Evolutionary conservation across 92 coral and sea anemone species (phyloP), one percentile per base, ranked within the genome.

Genomic region (Porites divaricata): DNA sequence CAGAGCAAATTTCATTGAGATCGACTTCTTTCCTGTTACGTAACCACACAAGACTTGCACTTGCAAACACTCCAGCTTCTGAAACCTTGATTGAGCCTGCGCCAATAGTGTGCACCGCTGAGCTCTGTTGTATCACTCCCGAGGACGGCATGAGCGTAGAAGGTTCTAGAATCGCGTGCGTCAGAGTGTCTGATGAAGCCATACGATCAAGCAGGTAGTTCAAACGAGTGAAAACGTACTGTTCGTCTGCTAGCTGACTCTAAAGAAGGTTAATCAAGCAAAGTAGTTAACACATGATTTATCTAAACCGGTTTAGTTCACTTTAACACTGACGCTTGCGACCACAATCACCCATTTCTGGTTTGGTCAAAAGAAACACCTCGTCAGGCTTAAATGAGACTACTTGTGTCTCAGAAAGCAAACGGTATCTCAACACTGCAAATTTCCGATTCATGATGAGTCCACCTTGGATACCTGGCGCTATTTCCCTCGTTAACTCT

Each of bases 201-300:
- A 97, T 97, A 9, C 90, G 94, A 68, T 97, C 99, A 68, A 95
- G 90, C 23, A 97, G 88, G 83, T 84, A 87, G 82, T 97, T 97
- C 21, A 97, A 86, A 70, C 95, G 95, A 26, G 98, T 92, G 87
- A 95, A 93, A 28, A 97, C 96, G 81, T 95, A 93, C 86, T 97
- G 99, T n/a, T 95, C 97, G 66, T 91, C 89, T 1, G 93, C 98
- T 49, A 97, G 90, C 79, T 87, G 93, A 20, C 98, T 97, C 99
- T 97, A 80, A 9, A 66, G 45, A 68, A 69, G 12, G 12, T 68
- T 41, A 23, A 78, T 8, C 25, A 49, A 45, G 2, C 20, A 62
- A 2, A 50, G 8, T 48, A 16, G 13, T 10, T 9, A 21, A 20
- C 26, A 45, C 6, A 9, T 77, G 8, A 11, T 1, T 21, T 25